Base-by-base conservation (phyloP, 2,888 invertebrate genomes). In the Seira musarum region DNA sequence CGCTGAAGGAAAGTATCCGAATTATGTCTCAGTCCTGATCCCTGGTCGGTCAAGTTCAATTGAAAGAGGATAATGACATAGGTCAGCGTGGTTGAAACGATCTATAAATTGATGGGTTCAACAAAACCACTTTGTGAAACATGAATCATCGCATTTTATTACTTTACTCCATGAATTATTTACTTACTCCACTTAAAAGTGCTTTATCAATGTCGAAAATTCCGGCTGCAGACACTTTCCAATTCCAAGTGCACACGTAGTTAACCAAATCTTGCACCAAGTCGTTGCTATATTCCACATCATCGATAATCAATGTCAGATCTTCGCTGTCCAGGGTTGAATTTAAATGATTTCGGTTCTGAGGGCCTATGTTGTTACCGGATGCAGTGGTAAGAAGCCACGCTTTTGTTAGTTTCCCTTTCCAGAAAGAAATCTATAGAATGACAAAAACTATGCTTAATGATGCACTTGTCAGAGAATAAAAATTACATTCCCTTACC, bases 151-250 rank as follows among this genome's bases (percentile, higher is more conserved):
- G n/a, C n/a, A n/a, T n/a, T n/a, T n/a, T n/a, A n/a, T n/a, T n/a
- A n/a, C n/a, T n/a, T n/a, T n/a, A 30, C 2, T 30, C 13, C 3
- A 53, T 53, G 13, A 17, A 53, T 8, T 2, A 5, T 5, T 30
- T 15, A 8, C 53, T 57, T 68, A 78, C 78, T 8, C 78, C 78
- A 49, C 72, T 67, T 30, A 78, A 13, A 2, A 78, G 63, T 17
- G 72, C 22, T 24, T 71, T 78, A 21, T 78, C 72, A 49, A 78
- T 21, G 17, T 78, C 68, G 17, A 78, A 78, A 61, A 78, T 72
- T 24, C 78, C 78, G 3, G 78, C 65, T 1, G 78, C 78, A 6
- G 78, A 78, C 1, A 78, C 78, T 22, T 78, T 78, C 78, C 78
- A 78, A 13, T 72, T 22, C 71, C 72, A 78, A 5, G 72, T 63